Percentiles rank a stretch among this genome's conserved stretches.
Conservation (phyloP, 2,888 invertebrate species). For the Polydrusus cervinus region DNA sequence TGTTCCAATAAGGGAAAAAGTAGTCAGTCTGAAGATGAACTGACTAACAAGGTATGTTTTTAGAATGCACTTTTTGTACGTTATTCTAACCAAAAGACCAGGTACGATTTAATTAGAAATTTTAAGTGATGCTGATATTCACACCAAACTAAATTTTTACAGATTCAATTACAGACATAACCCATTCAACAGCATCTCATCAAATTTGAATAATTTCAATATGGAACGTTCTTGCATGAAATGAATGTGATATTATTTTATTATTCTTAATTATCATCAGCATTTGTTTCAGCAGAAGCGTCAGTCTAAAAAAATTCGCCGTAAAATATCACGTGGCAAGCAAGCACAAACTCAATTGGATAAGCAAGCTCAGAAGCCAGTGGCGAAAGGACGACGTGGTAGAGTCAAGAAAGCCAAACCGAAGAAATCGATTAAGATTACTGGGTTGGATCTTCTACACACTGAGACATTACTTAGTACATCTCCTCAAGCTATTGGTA, state of each 20-base stretch:
- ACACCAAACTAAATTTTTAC: no score
- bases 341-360: constrained; percentile 59
- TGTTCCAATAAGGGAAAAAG: constrained; percentile 77
- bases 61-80: neutral
- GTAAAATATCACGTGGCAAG: constrained; percentile 73
- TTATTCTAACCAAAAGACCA: no score
- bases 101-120: no score
- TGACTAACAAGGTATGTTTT: constrained; percentile 65
- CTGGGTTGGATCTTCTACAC: constrained; percentile 90
- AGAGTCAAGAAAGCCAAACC: constrained; percentile 77
- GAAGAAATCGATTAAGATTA: constrained; percentile 84
- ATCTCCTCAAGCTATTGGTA: constrained; percentile 81
- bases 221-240: no score
- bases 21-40: constrained; percentile 77
- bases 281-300: constrained; percentile 61
- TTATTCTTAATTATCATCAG: constrained; percentile 12
- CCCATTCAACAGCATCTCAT: no score
- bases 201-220: no score
- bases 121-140: no score
- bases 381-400: constrained; percentile 73
- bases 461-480: constrained; percentile 92
- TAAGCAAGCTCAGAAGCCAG: constrained; percentile 64
- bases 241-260: no score
- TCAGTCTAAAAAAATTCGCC: constrained; percentile 71
- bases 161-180: no score